These are phyloP conservation scores for Alexandromys fortis DNA, from an alignment of 2,113 vertebrate genomes.

Conservation along the genomic window DNA sequence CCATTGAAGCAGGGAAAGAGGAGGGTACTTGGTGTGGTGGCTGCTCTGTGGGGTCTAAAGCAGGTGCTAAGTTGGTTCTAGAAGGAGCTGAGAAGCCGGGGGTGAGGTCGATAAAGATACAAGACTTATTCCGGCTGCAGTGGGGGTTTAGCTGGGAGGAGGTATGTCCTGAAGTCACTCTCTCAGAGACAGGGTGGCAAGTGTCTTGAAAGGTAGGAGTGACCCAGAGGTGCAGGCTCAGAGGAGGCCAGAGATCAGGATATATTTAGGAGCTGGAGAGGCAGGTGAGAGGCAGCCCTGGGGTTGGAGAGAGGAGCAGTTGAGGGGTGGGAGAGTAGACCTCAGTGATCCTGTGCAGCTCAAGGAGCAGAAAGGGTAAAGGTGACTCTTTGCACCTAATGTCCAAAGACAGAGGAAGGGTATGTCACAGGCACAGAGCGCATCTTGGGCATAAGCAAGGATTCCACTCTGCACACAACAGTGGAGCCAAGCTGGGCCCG, in stretches of 20 bases:
- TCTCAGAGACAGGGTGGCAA: neutral
- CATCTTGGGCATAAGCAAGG: neutral
- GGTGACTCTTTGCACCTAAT: too few relatives aligned
- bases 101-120: neutral
- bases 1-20: neutral
- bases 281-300: neutral
- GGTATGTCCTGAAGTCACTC: neutral
- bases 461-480: rapidly evolving
- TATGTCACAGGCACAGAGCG: rapidly evolving
- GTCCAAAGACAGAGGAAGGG: neutral
- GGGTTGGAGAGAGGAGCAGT: too few relatives aligned
- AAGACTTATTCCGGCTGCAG: neutral
- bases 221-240: neutral
- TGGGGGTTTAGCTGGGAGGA: neutral
- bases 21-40: neutral
- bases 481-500: neutral
- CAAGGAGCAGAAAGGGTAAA: neutral
- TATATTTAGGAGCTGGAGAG: neutral
- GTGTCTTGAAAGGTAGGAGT: neutral
- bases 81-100: neutral
- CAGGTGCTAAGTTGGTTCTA: neutral
- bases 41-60: rapidly evolving
- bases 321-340: neutral
- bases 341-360: too few relatives aligned
- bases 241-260: neutral